phyloP scores from a whole-genome alignment of 2,888 invertebrate species.

The Erannis defoliaria region DNA sequence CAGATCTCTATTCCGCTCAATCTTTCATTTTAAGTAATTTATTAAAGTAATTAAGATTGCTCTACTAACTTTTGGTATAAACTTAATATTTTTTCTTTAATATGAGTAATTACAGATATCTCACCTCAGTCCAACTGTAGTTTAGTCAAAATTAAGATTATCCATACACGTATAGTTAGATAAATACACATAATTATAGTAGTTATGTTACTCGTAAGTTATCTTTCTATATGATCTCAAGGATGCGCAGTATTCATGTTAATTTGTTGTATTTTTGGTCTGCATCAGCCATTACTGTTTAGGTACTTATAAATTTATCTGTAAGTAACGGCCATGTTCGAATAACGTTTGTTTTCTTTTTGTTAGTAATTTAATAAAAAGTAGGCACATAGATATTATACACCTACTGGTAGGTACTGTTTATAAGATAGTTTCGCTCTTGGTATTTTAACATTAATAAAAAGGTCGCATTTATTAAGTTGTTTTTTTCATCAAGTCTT shows the following conservation, averaged over 20 bases:
- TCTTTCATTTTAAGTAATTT: neutral
- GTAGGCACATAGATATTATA: neutral
- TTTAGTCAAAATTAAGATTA: neutral
- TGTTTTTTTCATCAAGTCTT: neutral
- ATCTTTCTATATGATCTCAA: constrained; percentile 70
- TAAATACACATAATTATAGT: neutral
- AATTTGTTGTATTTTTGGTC: constrained; percentile 51
- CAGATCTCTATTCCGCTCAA: neutral
- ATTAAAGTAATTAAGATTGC: neutral
- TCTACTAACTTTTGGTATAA: too few relatives aligned
- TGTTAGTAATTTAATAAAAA: neutral
- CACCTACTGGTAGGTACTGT: neutral
- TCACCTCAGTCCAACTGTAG: neutral
- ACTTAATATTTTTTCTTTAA: neutral
- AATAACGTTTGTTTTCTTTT: constrained; percentile 1
- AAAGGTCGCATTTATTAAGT: neutral
- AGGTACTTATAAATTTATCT: constrained; percentile 25
- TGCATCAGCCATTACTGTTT: constrained; percentile 61
- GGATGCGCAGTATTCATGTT: constrained; percentile 71
- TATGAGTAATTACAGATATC: neutral
- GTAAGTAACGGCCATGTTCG: constrained; percentile 40
- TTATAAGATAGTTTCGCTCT: neutral
- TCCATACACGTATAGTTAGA: constrained; percentile 6
- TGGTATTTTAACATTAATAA: neutral
- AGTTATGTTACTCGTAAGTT: constrained; percentile 17